Percentiles rank a stretch among this genome's conserved stretches.
These are phyloP conservation scores for Lasioglossum leucozonium DNA, from an alignment of 2,888 invertebrate species.

Conservation along the genomic window DNA sequence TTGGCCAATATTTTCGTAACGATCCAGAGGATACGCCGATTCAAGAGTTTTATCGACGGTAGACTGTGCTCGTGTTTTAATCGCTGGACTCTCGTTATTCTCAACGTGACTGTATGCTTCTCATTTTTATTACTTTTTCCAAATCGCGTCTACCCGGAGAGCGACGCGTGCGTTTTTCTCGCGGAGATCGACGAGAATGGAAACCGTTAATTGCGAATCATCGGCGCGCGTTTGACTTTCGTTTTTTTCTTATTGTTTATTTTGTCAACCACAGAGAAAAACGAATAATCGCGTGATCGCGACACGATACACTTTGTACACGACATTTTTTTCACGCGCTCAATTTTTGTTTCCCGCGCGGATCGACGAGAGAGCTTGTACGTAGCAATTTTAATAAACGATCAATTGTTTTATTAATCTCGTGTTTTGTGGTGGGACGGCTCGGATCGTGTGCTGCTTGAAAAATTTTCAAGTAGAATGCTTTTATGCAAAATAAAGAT, in stretches of 20 bases:
- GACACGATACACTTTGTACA: not conserved
- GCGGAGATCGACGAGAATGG: constrained; percentile 17
- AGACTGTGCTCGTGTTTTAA: not conserved
- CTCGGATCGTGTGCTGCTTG: too few relatives aligned
- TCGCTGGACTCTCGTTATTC: not conserved
- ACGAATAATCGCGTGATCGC: not conserved
- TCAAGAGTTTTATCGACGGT: constrained; percentile 13
- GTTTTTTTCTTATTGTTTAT: too few relatives aligned
- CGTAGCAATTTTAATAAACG: constrained; percentile 35
- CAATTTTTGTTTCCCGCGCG: not conserved
- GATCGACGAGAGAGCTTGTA: constrained; percentile 21
- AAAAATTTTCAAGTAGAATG: too few relatives aligned
- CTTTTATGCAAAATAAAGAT: too few relatives aligned
- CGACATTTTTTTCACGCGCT: not conserved
- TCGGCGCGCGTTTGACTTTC: not conserved
- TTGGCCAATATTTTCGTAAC: not conserved
- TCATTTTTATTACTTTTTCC: too few relatives aligned
- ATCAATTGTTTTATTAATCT: constrained; percentile 46
- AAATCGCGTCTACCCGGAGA: not conserved
- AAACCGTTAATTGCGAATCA: not conserved
- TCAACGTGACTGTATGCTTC: not conserved
- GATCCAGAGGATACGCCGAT: not conserved
- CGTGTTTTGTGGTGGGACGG: too few relatives aligned
- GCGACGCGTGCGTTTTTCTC: not conserved
- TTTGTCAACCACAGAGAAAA: not conserved